These are phyloP conservation scores for Pavo muticus DNA, from an alignment of 2,113 vertebrate genomes.

Conservation along the genomic window DNA sequence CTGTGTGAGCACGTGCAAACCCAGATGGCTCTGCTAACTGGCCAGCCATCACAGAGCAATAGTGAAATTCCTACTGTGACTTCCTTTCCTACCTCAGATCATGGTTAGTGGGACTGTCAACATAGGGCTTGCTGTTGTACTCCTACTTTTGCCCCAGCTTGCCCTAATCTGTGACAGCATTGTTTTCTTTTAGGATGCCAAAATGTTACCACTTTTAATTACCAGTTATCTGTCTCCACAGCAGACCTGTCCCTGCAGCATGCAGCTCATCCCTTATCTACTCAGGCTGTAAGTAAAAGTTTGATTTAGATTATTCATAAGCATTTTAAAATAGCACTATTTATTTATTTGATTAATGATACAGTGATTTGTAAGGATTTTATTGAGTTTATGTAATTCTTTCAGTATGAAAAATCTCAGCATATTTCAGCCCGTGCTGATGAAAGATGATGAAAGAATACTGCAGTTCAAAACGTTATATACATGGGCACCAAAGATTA, in stretches of 20 bases:
- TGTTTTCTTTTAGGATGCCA: conserved; percentile 64
- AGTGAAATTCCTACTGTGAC: conserved; percentile 7
- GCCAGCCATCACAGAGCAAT: conserved; percentile 28
- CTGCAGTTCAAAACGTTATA: not conserved
- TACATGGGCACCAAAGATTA: not conserved
- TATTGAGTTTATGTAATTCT: not conserved
- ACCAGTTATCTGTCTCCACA: conserved; percentile 43
- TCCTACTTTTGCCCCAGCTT: not conserved
- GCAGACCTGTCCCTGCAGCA: conserved; percentile 56
- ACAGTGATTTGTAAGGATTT: not conserved
- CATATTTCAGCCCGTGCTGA: not conserved
- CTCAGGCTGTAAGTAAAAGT: conserved; percentile 75
- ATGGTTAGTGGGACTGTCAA: conserved; percentile 60
- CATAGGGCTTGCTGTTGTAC: not conserved
- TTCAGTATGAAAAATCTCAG: not conserved
- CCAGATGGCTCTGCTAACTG: conserved; percentile 78
- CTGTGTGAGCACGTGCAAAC: conserved; percentile 76
- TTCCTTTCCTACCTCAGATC: conserved; percentile 32
- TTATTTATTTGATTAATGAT: not conserved
- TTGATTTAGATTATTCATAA: not conserved
- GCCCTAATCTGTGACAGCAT: not conserved
- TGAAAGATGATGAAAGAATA: not conserved
- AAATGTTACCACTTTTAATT: conserved; percentile 53
- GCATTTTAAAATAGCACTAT: not conserved
- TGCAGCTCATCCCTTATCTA: conserved; percentile 26